Base-by-base conservation (phyloP, 2,888 invertebrate genomes). In the Chydorus sphaericus region DNA sequence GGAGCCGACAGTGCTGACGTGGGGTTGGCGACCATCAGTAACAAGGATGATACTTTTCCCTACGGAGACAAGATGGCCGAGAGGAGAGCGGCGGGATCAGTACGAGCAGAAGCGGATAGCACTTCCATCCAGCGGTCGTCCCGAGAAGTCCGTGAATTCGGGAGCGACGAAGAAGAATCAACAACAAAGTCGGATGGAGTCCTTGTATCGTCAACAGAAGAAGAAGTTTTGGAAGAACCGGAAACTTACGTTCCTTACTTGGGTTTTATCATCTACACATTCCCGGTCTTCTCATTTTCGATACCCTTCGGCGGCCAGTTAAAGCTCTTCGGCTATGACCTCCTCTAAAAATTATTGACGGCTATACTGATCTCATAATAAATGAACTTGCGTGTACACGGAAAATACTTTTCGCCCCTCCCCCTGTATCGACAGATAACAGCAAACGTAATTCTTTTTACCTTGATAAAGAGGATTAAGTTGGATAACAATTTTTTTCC, bases 301-400 rank as follows among this genome's bases (percentile, higher is more conserved):
- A 44, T 57, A 29, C 57, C 57, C 29, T 57, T 57, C 39, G 54
- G 54, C 18, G 57, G 54, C 29, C 48, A 52, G 23, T 20, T 57
- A 20, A 57, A 54, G 37, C 37, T 57, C 20, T 48, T 57, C 20
- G 57, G 57, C 33, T 55, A 48, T 18, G 55, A 55, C 49, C 23
- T 54, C 29, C 18, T 54, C 10, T 54, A 36, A 53, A 26, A 3
- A 18, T 26, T 14, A 30, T n/a, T n/a, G n/a, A n/a, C n/a, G n/a
- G n/a, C n/a, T n/a, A n/a, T n/a, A n/a, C n/a, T n/a, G n/a, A n/a
- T n/a, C n/a, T n/a, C n/a, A n/a, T n/a, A n/a, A n/a, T n/a, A n/a
- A n/a, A n/a, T n/a, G n/a, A n/a, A n/a, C n/a, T n/a, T n/a, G n/a
- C n/a, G n/a, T n/a, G n/a, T n/a, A n/a, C n/a, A n/a, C n/a, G n/a